These are phyloP conservation scores for Sinopyrophorus schimmeli DNA, from an alignment of 2,888 invertebrate species.

Conservation along the genomic window DNA sequence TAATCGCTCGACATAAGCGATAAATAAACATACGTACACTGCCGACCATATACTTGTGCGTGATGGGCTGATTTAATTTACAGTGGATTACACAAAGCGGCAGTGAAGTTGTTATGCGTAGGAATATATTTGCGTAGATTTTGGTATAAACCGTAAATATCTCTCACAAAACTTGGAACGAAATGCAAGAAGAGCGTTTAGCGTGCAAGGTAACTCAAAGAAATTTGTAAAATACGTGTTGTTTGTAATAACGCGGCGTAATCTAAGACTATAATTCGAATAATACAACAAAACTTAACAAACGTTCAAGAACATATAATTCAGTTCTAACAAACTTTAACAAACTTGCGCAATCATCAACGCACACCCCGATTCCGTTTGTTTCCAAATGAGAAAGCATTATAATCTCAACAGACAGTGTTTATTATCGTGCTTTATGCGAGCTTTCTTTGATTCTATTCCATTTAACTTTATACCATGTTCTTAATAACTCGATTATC, in stretches of 20 bases:
- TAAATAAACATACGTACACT: no score
- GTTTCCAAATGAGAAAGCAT: constrained; percentile 42
- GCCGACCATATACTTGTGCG: no score
- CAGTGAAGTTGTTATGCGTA: no score
- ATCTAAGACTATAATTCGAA: constrained; percentile 17
- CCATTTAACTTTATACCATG: constrained; percentile 46
- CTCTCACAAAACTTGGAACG: no score
- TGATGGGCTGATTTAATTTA: no score
- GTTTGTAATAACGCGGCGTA: constrained; percentile 7
- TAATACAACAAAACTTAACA: constrained; percentile 25
- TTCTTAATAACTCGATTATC: constrained; percentile 46
- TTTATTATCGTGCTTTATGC: constrained; percentile 43
- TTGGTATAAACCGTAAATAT: no score
- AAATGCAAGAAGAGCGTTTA: no score
- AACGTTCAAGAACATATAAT: constrained; percentile 31
- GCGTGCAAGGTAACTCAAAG: no score
- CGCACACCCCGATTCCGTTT: constrained; percentile 39
- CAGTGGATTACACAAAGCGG: no score
- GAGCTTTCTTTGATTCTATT: constrained; percentile 44
- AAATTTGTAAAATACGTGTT: constrained; percentile 6
- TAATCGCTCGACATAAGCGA: no score
- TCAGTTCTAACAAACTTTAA: constrained; percentile 45
- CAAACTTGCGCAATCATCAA: constrained; percentile 41
- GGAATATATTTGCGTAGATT: no score
- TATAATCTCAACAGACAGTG: constrained; percentile 41